A percentile compares a stretch with the other conserved stretches of the same genome.
phyloP scores from a whole-genome alignment of 2,113 vertebrate species.

The Trematomus loennbergii region DNA sequence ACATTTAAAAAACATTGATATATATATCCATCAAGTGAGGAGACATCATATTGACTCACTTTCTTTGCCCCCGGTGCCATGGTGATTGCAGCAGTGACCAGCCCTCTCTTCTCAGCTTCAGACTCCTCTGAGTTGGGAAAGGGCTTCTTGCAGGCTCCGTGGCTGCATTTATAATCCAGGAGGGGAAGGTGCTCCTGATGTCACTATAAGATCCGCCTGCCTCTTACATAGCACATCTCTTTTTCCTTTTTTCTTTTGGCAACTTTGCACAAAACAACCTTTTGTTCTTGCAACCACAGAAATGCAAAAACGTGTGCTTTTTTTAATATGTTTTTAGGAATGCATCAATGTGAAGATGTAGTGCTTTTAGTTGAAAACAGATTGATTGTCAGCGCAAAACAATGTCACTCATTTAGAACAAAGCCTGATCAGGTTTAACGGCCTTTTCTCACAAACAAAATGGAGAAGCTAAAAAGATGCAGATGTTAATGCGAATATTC shows the following conservation, averaged over 20 bases:
- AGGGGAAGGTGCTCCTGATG: constrained; percentile 53
- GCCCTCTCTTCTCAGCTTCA: constrained; percentile 1
- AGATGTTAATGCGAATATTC: not conserved
- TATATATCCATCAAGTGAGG: not conserved
- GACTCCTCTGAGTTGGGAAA: constrained; percentile 32
- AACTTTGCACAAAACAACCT: not conserved
- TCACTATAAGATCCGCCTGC: constrained; percentile 57
- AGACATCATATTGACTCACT: constrained; percentile 36
- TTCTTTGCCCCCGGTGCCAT: constrained; percentile 83
- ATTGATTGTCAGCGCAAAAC: not conserved
- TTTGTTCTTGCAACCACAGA: not conserved
- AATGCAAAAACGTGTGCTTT: not conserved
- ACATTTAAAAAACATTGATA: not conserved
- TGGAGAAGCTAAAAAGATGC: not conserved
- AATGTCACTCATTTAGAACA: not conserved
- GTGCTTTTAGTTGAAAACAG: not conserved
- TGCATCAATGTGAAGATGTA: not conserved
- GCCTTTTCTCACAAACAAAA: not conserved
- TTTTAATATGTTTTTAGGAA: not conserved
- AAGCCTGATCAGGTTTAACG: not conserved
- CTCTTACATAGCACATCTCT: not conserved
- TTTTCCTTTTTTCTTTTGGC: not conserved
- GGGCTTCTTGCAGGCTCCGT: not conserved
- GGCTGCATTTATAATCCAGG: constrained; percentile 65
- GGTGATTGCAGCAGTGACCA: constrained; percentile 44